Evolutionary conservation across 2,797 vertebrate genomes (phyloP).

Genomic region (Melanogrammus aeglefinus): DNA sequence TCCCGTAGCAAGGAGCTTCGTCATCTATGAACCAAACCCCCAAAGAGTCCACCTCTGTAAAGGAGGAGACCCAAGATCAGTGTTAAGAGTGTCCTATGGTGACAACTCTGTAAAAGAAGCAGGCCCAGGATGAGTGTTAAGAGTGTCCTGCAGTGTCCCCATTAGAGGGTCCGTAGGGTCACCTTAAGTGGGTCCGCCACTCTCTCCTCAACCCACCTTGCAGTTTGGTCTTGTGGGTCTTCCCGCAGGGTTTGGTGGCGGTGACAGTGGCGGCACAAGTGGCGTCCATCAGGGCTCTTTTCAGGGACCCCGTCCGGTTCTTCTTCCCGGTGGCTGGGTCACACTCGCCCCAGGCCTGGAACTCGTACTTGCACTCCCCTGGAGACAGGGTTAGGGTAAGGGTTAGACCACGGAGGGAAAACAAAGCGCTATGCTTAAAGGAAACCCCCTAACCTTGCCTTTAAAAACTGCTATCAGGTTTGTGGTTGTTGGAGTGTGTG

Average conservation of each 20-base stretch:
- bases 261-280: constrained; percentile 87
- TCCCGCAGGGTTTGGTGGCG: constrained; percentile 92
- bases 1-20: too few relatives aligned
- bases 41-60: too few relatives aligned
- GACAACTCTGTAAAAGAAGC: too few relatives aligned
- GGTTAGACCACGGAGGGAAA: background rate
- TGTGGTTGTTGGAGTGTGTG: too few relatives aligned
- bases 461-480: too few relatives aligned
- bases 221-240: constrained; percentile 88
- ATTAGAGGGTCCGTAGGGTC: constrained; percentile 15
- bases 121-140: too few relatives aligned
- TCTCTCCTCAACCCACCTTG: constrained; percentile 78
- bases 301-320: constrained; percentile 87
- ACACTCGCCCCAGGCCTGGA: constrained; percentile 95
- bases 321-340: constrained; percentile 88
- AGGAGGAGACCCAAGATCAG: too few relatives aligned
- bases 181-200: background rate
- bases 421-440: background rate
- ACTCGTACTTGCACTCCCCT: constrained; percentile 97
- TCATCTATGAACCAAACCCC: too few relatives aligned
- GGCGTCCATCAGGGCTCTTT: constrained; percentile 89
- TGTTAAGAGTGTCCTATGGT: too few relatives aligned
- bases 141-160: background rate
- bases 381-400: background rate
- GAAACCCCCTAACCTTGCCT: too few relatives aligned